Base-by-base conservation (phyloP, 2,888 invertebrate genomes). In the Asteroscopus sphinx region DNA sequence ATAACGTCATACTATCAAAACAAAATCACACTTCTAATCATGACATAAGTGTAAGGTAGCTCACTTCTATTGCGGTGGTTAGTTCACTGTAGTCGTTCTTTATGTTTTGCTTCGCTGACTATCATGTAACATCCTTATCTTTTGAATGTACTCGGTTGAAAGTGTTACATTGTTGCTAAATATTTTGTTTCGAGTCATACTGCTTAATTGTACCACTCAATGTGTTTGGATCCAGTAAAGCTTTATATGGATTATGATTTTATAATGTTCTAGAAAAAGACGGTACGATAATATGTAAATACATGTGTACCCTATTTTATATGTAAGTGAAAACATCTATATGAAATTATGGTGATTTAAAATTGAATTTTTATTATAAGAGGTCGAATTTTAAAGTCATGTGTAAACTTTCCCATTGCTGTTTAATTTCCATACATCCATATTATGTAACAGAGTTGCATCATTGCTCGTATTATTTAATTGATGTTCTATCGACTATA, bases 121-220 rank as follows among this genome's bases (percentile, higher is more conserved):
- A 78, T 89, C 85, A 90, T 87, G 88, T 89, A 90, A 90, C 80
- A 74, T 74, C 60, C 75, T 79, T 81, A 71, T 80, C 81, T 85
- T 80, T 81, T 67, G 63, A 65, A 78, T 75, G 79, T 73, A 76
- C 79, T 76, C 66, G 67, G 76, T 83, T 76, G 87, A 89, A 89
- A 88, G 88, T 89, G 84, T 82, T 82, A 80, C 76, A 78, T 74
- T 79, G 78, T 86, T 84, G 82, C 85, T 74, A 83, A 86, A 86
- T 82, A 68, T 75, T 76, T 79, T 69, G 64, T 73, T 73, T 64
- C n/a, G 53, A 73, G 60, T 72, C 64, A 68, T 61, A 73, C 60
- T 41, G 63, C 64, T 60, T 74, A 62, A 67, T 71, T 59, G 63
- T 78, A 71, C 56, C 65, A 65, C 55, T 70, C 63, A 62, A 16